Evolutionary conservation across 2,797 vertebrate genomes (phyloP).

Genomic region (Neoniphon sammara): DNA sequence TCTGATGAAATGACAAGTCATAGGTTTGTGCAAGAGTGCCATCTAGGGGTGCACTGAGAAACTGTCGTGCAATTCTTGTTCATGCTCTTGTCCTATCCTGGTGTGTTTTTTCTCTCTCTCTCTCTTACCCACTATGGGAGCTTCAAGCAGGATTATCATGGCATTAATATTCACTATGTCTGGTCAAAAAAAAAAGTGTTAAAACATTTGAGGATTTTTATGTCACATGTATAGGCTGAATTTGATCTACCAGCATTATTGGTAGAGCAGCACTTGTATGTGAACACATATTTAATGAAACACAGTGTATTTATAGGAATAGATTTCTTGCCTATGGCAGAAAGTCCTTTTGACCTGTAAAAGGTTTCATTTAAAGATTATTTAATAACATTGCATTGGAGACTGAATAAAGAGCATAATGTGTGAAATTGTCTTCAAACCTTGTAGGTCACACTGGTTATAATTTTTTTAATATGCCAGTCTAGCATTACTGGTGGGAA

Average conservation of each 20-base stretch:
- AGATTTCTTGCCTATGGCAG: conserved; percentile 66
- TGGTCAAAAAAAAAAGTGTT: conserved; percentile 46
- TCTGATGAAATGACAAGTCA: conserved; percentile 13
- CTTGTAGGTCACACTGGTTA: conserved; percentile 54
- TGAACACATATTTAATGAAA: conserved; percentile 57
- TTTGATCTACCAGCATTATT: conserved; percentile 40
- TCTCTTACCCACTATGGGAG: conserved; percentile 15
- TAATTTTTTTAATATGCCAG: background rate
- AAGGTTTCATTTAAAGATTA: conserved; percentile 52
- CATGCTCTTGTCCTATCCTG: conserved; percentile 19
- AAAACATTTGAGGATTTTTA: conserved; percentile 49
- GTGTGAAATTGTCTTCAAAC: conserved; percentile 25
- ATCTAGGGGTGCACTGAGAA: conserved; percentile 55
- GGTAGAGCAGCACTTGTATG: conserved; percentile 59
- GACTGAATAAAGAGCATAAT: conserved; percentile 27
- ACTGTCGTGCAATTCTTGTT: background rate
- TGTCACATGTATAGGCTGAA: conserved; percentile 47
- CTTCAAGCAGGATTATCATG: conserved; percentile 28
- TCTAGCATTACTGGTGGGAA: conserved; percentile 9
- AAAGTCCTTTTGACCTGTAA: conserved; percentile 59
- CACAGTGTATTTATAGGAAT: conserved; percentile 57
- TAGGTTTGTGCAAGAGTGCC: conserved; percentile 61
- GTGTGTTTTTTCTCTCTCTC: conserved; percentile 28
- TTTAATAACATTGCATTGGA: conserved; percentile 26
- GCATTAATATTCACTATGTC: conserved; percentile 41